These are phyloP conservation scores for Hylyphantes graminicola DNA, from an alignment of 1,140 invertebrate genomes.

Conservation along the genomic window DNA sequence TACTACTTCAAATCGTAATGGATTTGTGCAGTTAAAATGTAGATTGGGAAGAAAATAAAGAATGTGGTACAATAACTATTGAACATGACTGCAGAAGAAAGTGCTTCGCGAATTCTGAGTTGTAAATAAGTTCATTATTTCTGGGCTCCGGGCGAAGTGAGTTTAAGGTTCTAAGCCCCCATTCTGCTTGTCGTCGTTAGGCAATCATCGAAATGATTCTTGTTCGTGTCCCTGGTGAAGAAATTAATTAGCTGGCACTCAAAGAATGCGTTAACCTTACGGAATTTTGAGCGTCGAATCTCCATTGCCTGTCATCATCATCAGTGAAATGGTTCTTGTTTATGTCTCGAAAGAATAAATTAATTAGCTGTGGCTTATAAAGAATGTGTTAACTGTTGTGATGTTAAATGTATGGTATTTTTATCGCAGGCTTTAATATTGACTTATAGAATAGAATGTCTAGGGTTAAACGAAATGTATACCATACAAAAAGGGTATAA, in stretches of 20 bases:
- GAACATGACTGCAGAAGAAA: conserved; percentile 1
- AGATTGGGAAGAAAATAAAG: conserved; percentile 20
- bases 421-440: too few relatives aligned
- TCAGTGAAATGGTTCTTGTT: too few relatives aligned
- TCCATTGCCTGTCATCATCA: too few relatives aligned
- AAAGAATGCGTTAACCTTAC: conserved; percentile 19
- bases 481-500: too few relatives aligned
- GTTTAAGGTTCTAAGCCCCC: conserved; percentile 11
- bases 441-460: too few relatives aligned
- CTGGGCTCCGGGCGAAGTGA: neutral
- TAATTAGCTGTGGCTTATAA: too few relatives aligned
- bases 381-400: too few relatives aligned
- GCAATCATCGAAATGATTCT: conserved; percentile 18
- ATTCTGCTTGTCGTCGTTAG: neutral
- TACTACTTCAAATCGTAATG: neutral
- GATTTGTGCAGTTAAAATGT: conserved; percentile 43
- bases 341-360: too few relatives aligned
- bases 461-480: too few relatives aligned
- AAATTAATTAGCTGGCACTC: conserved; percentile 23
- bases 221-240: conserved; percentile 14
- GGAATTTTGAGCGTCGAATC: neutral
- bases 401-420: too few relatives aligned
- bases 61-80: neutral
- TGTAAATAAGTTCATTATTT: conserved; percentile 40
- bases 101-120: neutral